Base-by-base conservation (phyloP, 2,797 vertebrate species). In the Dermochelys coriacea region DNA sequence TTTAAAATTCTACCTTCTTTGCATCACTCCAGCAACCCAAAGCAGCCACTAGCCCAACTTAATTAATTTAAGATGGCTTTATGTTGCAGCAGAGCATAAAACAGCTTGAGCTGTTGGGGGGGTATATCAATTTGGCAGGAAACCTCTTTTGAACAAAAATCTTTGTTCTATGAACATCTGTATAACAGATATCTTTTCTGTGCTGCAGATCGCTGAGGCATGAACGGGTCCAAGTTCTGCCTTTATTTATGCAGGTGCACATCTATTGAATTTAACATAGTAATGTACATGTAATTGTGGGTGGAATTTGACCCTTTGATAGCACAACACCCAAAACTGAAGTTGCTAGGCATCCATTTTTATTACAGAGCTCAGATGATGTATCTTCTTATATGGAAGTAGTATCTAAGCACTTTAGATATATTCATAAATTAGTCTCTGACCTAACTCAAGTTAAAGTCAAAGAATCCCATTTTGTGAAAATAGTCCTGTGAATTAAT, bases 141-240 rank as follows among this genome's bases (percentile, higher is more conserved):
- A 64, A 64, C 16, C 31, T 18, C 16, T 64, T 64, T 18, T 64
- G 61, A 64, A 64, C 1, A 64, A n/a, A n/a, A 64, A n/a, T 21
- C 21, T 37, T 68, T 21, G 34, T 21, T 68, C n/a, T 37, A 21
- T 68, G 61, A 37, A 21, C n/a, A 2, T 37, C 64, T 37, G 64
- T 10, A 11, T 23, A 5, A 2, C 19, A 23, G 64, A 41, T 71
- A 21, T 23, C 5, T 71, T 41, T 41, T 71, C 64, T 71, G 1
- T 5, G 10, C n/a, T 37, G 5, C 5, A 11, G n/a, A 37, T 21
- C 8, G 2, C 4, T 5, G 61, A 68, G 3, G n/a, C 18, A 37
- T 37, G 18, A 37, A 11, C n/a, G 3, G 19, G 10, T 41, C n/a
- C 16, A n/a, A 68, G 31, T 61, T 61, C 59, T 61, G 59, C 29